Conservation (phyloP, 2,888 invertebrate species). For the Dysmachus trigonus region DNA sequence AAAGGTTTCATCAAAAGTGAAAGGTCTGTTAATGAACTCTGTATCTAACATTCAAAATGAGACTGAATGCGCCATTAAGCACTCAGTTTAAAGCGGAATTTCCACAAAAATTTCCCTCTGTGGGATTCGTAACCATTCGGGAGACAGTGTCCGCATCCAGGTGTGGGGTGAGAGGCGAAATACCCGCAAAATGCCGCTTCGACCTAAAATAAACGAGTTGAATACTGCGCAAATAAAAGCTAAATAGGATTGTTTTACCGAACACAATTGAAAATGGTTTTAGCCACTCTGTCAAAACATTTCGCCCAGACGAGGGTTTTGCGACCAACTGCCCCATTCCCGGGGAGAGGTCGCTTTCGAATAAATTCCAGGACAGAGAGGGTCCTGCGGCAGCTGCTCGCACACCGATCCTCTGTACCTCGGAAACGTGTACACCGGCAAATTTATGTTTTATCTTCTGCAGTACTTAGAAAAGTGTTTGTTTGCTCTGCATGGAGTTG, state of each 20-base stretch:
- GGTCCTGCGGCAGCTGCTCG: not conserved
- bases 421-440: not conserved
- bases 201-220: not conserved
- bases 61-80: not conserved
- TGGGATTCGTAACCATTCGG: not conserved
- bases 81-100: not conserved
- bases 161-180: not conserved
- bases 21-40: not conserved
- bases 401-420: not conserved
- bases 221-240: not conserved
- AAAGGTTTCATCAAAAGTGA: not conserved
- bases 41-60: not conserved
- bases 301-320: not conserved
- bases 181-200: not conserved
- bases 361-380: not conserved
- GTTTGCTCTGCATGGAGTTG: not conserved
- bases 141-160: not conserved
- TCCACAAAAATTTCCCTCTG: not conserved
- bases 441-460: not conserved
- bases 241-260: not conserved
- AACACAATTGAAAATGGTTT: not conserved
- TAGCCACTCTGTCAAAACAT: not conserved
- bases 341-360: not conserved
- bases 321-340: not conserved
- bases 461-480: not conserved